Evolutionary conservation across 2,888 invertebrate genomes (phyloP).

Genomic region (Leptopilina drosophilae): DNA sequence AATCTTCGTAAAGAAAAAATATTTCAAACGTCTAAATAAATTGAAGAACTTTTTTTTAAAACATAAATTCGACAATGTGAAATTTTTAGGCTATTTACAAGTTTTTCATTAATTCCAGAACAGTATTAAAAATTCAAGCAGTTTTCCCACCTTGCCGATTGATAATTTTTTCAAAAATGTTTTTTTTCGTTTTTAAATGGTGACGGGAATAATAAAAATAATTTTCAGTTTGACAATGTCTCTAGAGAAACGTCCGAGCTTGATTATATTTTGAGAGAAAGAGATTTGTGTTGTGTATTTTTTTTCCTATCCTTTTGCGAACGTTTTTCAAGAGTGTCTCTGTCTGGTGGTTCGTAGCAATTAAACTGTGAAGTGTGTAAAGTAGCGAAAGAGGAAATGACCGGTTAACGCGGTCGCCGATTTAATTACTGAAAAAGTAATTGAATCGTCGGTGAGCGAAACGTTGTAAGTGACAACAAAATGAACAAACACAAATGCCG

Average conservation of each 20-base stretch:
- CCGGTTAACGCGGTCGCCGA: constrained; percentile 27
- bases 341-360: constrained; percentile 31
- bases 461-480: constrained; percentile 32
- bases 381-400: constrained; percentile 34
- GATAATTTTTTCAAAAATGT: too few relatives aligned
- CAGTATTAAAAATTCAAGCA: too few relatives aligned
- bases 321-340: constrained; percentile 32
- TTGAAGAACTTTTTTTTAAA: too few relatives aligned
- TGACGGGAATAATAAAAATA: not conserved
- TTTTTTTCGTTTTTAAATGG: too few relatives aligned
- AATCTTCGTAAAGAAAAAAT: too few relatives aligned
- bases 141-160: too few relatives aligned
- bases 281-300: too few relatives aligned
- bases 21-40: too few relatives aligned
- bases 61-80: too few relatives aligned
- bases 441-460: constrained; percentile 19
- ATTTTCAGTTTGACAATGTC: not conserved
- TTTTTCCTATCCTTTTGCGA: constrained; percentile 5
- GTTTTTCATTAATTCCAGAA: too few relatives aligned
- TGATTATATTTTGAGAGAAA: constrained; percentile 8
- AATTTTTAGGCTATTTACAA: too few relatives aligned
- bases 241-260: not conserved
- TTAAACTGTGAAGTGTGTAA: constrained; percentile 35
- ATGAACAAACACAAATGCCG: constrained; percentile 15
- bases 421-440: constrained; percentile 41